Evolutionary conservation across 2,888 invertebrate species (phyloP).

Genomic region (Caenorhabditis macrosperma): DNA sequence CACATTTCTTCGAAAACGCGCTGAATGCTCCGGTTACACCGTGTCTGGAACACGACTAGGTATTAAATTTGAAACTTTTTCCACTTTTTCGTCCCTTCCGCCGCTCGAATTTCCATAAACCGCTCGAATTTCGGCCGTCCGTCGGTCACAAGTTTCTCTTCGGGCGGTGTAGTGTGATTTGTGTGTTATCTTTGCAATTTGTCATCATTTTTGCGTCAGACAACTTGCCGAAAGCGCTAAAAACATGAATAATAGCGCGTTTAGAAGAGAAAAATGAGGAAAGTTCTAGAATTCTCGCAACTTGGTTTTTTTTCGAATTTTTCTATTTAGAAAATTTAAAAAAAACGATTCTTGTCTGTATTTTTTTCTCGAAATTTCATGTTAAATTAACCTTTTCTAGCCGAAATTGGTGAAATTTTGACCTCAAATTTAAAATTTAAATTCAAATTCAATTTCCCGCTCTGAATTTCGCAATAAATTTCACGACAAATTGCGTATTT

Average conservation of each 20-base stretch:
- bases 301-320: neutral
- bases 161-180: neutral
- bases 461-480: too few species aligned
- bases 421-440: too few species aligned
- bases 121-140: conserved; percentile 37
- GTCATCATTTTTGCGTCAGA: conserved; percentile 59
- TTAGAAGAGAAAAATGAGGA: neutral
- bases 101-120: conserved; percentile 41
- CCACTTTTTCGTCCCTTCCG: neutral
- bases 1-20: conserved; percentile 3
- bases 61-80: conserved; percentile 29
- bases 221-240: neutral
- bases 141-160: conserved; percentile 47
- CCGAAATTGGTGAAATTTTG: too few species aligned
- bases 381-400: too few species aligned
- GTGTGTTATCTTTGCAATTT: conserved; percentile 46
- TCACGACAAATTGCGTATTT: too few species aligned
- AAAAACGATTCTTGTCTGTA: too few species aligned
- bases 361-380: too few species aligned
- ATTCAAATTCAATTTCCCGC: too few species aligned
- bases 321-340: too few species aligned
- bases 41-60: conserved; percentile 45
- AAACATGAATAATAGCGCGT: neutral
- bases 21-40: conserved; percentile 44
- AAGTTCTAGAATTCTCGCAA: neutral